Percentiles rank a stretch among this genome's conserved stretches.
Evolutionary conservation across 2,113 vertebrate genomes (phyloP).

Genomic region (Tyto alba): DNA sequence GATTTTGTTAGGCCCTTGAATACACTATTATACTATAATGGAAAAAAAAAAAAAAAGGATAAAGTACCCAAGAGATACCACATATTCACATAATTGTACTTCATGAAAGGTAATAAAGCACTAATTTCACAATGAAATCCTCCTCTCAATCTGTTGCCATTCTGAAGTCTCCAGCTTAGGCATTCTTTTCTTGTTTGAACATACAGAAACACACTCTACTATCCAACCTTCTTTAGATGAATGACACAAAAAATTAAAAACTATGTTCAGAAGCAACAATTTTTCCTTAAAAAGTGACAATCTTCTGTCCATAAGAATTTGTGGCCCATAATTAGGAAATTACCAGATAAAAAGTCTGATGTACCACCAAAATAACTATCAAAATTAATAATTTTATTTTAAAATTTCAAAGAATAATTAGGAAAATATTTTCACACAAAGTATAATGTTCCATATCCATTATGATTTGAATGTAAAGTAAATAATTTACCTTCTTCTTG

Average conservation of each 20-base stretch:
- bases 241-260: not conserved
- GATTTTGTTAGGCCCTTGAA: not conserved
- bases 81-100: not conserved
- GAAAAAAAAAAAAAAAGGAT: not conserved
- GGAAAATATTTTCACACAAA: not conserved
- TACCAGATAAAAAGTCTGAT: not conserved
- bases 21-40: not conserved
- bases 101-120: not conserved
- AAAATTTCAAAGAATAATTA: not conserved
- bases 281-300: not conserved
- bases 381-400: not conserved
- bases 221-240: not conserved
- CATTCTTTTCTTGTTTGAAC: not conserved
- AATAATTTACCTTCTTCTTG: not conserved
- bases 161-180: not conserved
- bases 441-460: not conserved
- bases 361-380: not conserved
- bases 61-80: not conserved
- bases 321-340: not conserved
- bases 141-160: not conserved
- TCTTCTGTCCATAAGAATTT: not conserved
- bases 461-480: not conserved
- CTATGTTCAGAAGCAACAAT: not conserved
- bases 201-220: too few relatives aligned
- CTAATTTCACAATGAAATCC: not conserved